These are phyloP conservation scores for Tyria jacobaeae DNA, from an alignment of 2,888 invertebrate species.

Conservation along the genomic window DNA sequence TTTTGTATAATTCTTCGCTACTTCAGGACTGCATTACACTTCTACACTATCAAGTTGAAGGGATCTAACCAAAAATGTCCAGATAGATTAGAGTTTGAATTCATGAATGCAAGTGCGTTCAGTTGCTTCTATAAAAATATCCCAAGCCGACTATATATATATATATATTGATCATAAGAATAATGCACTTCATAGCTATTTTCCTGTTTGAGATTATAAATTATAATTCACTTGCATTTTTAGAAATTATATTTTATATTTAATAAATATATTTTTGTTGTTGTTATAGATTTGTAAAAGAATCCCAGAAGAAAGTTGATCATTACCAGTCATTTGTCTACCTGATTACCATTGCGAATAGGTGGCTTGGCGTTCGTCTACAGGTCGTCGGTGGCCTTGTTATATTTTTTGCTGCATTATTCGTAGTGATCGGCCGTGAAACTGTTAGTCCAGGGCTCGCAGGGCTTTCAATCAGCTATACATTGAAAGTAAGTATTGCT, in stretches of 20 bases:
- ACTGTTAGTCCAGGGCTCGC: slow-evolving; percentile 91
- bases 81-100: no score
- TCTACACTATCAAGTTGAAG: no score
- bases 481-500: slow-evolving; percentile 89
- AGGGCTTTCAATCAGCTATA: slow-evolving; percentile 96
- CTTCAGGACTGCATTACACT: no score
- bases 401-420: slow-evolving; percentile 97
- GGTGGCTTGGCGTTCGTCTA: slow-evolving; percentile 97
- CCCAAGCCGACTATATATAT: no score
- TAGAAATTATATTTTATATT: not conserved
- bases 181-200: not conserved
- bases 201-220: no score
- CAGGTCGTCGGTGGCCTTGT: slow-evolving; percentile 99
- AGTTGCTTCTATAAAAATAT: no score
- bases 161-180: no score
- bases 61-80: no score
- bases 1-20: no score
- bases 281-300: slow-evolving; percentile 92
- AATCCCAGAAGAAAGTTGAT: slow-evolving; percentile 96
- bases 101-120: no score
- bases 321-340: slow-evolving; percentile 97
- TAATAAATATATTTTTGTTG: not conserved
- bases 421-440: slow-evolving; percentile 94
- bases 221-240: no score
- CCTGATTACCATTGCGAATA: slow-evolving; percentile 96